These are phyloP conservation scores for Camelus bactrianus DNA, from an alignment of 2,113 vertebrate genomes.

Conservation along the genomic window DNA sequence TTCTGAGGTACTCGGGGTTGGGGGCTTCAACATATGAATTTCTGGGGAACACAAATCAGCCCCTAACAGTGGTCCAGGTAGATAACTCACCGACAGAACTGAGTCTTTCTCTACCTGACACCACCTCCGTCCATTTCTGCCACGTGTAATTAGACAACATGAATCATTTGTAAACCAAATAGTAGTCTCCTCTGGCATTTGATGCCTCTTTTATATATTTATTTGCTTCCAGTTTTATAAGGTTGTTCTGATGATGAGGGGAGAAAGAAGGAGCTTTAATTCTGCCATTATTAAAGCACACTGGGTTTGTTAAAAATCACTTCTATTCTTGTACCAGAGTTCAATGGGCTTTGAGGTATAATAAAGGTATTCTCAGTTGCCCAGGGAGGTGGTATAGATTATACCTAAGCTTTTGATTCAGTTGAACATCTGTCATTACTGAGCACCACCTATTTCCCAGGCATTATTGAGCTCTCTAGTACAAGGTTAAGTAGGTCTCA, in stretches of 20 bases:
- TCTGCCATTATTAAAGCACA: slow-evolving; percentile 22
- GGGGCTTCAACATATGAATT: neutral
- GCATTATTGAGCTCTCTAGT: neutral
- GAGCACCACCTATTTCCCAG: neutral
- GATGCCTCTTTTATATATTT: neutral
- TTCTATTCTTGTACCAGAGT: slow-evolving; percentile 15
- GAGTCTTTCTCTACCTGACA: neutral
- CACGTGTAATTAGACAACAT: neutral
- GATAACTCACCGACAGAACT: neutral
- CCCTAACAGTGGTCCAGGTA: neutral
- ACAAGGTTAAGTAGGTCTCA: neutral
- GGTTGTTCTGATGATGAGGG: neutral
- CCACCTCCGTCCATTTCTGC: neutral
- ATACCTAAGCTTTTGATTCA: neutral
- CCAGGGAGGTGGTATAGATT: neutral
- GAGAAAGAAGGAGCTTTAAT: neutral
- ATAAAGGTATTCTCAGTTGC: neutral
- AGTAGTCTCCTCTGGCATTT: neutral
- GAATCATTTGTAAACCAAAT: neutral
- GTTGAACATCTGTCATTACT: neutral
- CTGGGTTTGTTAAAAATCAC: slow-evolving; percentile 3
- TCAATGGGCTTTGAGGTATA: neutral
- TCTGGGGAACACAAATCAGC: neutral
- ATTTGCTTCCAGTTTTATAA: slow-evolving; percentile 7
- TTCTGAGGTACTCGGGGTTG: neutral